A percentile compares a stretch with the other conserved stretches of the same genome.
Conservation (phyloP, 1,140 invertebrate species). For the Steinernema khuongi region DNA sequence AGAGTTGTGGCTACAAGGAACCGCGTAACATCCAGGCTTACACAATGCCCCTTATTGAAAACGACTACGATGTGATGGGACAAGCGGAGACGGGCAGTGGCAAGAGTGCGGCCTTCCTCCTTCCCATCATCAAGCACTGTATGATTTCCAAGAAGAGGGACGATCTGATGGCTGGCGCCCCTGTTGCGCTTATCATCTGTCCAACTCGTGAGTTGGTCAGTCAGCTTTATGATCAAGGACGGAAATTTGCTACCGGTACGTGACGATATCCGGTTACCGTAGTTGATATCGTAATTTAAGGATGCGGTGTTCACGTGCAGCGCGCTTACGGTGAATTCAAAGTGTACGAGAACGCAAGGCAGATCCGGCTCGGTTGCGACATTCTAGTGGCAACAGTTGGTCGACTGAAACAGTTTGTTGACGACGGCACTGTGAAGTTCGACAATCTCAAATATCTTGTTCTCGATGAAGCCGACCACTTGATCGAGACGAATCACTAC, state of each 20-base stretch:
- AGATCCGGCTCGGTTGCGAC: conserved; percentile 2
- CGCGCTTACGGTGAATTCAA: conserved; percentile 1
- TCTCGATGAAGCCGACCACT: conserved; percentile 69
- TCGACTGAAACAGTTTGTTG: conserved; percentile 17
- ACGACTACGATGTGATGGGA: conserved; percentile 96
- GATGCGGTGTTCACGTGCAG: background rate
- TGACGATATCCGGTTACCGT: too few species aligned
- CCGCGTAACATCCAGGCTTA: conserved; percentile 95
- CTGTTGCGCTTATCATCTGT: conserved; percentile 81
- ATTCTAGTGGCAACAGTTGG: conserved; percentile 19
- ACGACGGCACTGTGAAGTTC: conserved; percentile 7
- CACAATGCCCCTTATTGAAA: conserved; percentile 91
- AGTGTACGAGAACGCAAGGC: background rate
- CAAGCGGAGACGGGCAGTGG: conserved; percentile 94
- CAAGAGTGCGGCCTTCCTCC: conserved; percentile 69
- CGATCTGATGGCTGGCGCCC: conserved; percentile 58
- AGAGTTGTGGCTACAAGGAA: conserved; percentile 57
- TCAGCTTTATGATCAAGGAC: conserved; percentile 76
- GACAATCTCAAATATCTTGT: conserved; percentile 59
- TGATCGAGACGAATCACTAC: conserved; percentile 98
- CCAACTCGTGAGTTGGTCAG: conserved; percentile 88
- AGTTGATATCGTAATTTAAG: too few species aligned
- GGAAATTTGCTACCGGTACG: conserved; percentile 24
- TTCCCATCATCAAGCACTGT: conserved; percentile 25
- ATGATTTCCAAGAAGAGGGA: background rate